phyloP scores from a whole-genome alignment of 2,797 vertebrate species.

The Eulemur albifrons region DNA sequence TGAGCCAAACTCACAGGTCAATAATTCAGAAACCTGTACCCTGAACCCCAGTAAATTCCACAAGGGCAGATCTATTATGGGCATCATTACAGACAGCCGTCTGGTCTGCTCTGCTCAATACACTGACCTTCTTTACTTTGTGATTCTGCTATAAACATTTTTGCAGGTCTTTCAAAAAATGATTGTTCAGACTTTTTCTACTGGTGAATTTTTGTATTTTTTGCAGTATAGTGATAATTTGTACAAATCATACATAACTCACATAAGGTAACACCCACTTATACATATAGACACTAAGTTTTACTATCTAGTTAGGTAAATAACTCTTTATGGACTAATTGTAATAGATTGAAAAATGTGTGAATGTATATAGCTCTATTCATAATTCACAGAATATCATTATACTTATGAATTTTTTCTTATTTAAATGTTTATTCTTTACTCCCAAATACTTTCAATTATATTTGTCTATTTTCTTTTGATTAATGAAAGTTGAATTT shows the following conservation, averaged over 20 bases:
- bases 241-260: not conserved
- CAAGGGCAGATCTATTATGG: not conserved
- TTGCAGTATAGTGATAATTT: not conserved
- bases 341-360: not conserved
- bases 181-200: not conserved
- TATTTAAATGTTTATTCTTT: not conserved
- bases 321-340: not conserved
- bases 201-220: not conserved
- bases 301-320: not conserved
- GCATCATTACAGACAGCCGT: not conserved
- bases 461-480: not conserved
- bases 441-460: not conserved
- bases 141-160: not conserved
- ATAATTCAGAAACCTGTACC: not conserved
- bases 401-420: not conserved
- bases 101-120: not conserved
- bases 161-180: not conserved
- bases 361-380: not conserved
- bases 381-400: not conserved
- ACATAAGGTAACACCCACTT: not conserved
- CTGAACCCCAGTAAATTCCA: not conserved
- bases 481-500: not conserved
- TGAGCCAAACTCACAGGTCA: not conserved
- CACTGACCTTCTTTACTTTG: not conserved
- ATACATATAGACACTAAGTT: not conserved